Evolutionary conservation across 2,113 vertebrate genomes (phyloP), one percentile per base, ranked within the genome.

Genomic region (Gallinago paraguaiae): DNA sequence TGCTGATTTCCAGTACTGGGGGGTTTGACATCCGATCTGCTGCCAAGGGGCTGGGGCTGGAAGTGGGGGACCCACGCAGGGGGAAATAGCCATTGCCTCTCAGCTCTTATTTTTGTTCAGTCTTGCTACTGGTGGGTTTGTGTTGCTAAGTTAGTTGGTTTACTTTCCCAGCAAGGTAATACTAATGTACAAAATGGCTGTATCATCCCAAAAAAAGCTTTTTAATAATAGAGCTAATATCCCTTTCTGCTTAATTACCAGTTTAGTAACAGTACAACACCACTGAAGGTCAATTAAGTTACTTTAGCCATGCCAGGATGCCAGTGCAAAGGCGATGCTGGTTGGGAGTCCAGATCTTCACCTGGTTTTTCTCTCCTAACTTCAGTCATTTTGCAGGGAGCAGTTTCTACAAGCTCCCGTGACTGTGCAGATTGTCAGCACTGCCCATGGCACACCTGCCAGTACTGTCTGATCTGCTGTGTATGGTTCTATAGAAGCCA

Each of bases 1-100:
- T 78, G 27, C 53, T 79, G 61, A 17, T 33, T 86, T 72, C 20
- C 57, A 45, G 19, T 33, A 7, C 24, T 37, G 24, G 4, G 46
- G 22, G 57, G 59, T 51, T 50, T 64, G 28, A 41, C 43, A 64
- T 4, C 17, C 0, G 0, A 10, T 50, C 17, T 51, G 61, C 10
- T 63, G 10, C 31, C 30, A 45, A 61, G 45, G 31, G 80, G 11
- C 41, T 43, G 41, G n/a, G 74, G 11, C 18, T 86, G 69, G 39
- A 68, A 91, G 43, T 9, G 13, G 17, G 16, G 19, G 17, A 88
- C 20, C 12, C 33, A 59, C 45, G 27, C 8, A 46, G 18, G 13
- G 14, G 41, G 19, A 89, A 92, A 68, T 28, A 50, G 30, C 6
- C 6, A 10, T 45, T 10, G 33, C 25, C 10, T 77, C n/a, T 81